Evolutionary conservation across 92 coral and sea anemone genomes (phyloP), one percentile per base, ranked within the genome.

Genomic region (Paramuricea clavata): DNA sequence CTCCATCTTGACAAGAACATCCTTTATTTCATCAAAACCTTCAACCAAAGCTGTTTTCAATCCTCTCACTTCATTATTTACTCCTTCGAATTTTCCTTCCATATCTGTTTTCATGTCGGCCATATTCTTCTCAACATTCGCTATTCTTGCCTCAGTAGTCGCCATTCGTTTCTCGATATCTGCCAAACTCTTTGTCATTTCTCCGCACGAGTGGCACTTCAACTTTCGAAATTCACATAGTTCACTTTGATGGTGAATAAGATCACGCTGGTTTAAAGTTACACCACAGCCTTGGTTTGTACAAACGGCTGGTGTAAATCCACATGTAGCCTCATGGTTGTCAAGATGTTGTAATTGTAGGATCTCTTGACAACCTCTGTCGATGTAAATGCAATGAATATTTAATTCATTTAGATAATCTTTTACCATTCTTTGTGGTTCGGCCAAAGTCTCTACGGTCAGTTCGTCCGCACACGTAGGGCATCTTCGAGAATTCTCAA

Each of bases 131-230:
- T 19, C 62, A 23, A 54, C 27, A 54, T 54, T 62, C 36, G 21
- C 62, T 0, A 54, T 0, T 54, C 6, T 19, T 23, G 19, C 62
- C 52, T 5, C 52, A 9, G 13, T 47, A 47, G 7, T 47, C 54
- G 54, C 54, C 22, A 54, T 54, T 54, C 26, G 16, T 54, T 54
- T 21, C 62, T 54, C 62, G 8, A 54, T 54, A 54, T 54, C 62
- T 54, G 62, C 62, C 62, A 54, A 54, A 6, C 23, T 54, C 17
- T 54, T 54, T 23, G 62, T 54, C 62, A 54, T 54, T 54, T 54
- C 25, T 54, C 62, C 62, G 62, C 62, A 54, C 62, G 62, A 54
- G 62, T 54, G 62, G 17, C 62, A 54, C 62, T 54, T 54, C 62
- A 54, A 13, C 62, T 54, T 54, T 17, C 62, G 62, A 21, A 17